phyloP scores from a whole-genome alignment of 2,113 vertebrate genomes.

The Elephantulus edwardii region DNA sequence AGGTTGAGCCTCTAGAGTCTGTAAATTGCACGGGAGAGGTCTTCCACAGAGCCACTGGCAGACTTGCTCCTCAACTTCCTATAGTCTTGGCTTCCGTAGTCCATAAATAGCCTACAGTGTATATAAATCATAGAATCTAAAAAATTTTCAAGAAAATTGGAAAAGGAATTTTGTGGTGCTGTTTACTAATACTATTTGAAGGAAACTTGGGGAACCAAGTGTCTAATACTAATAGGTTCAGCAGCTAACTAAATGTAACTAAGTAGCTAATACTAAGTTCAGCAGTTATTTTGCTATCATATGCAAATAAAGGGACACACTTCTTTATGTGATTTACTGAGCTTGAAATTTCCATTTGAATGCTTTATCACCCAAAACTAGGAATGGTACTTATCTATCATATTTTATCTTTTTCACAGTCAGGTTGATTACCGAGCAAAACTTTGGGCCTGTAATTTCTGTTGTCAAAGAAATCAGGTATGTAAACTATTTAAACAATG shows the following conservation, averaged over 20 bases:
- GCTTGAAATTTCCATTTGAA: constrained; percentile 31
- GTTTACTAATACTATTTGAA: background rate
- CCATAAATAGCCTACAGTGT: background rate
- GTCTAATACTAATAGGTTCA: no score
- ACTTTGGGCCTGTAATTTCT: constrained; percentile 99
- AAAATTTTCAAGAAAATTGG: background rate
- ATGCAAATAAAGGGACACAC: background rate
- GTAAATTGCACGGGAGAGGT: no score
- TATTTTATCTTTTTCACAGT: constrained; percentile 83
- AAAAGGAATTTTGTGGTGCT: background rate
- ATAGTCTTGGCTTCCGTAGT: no score
- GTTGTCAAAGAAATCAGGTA: constrained; percentile 98
- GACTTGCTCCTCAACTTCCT: no score
- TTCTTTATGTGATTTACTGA: background rate
- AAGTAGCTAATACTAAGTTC: background rate
- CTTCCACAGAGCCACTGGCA: no score
- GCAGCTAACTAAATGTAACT: background rate
- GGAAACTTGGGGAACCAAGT: background rate
- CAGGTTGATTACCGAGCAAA: constrained; percentile 98
- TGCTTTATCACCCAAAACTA: constrained; percentile 44
- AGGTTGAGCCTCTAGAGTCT: no score
- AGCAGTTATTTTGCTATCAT: background rate
- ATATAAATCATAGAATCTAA: background rate
- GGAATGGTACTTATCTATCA: background rate
- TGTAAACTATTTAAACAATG: constrained; percentile 68